Evolutionary conservation across 2,797 vertebrate species (phyloP), one percentile per base, ranked within the genome.

Genomic region (Microctenopoma steveboyesi): DNA sequence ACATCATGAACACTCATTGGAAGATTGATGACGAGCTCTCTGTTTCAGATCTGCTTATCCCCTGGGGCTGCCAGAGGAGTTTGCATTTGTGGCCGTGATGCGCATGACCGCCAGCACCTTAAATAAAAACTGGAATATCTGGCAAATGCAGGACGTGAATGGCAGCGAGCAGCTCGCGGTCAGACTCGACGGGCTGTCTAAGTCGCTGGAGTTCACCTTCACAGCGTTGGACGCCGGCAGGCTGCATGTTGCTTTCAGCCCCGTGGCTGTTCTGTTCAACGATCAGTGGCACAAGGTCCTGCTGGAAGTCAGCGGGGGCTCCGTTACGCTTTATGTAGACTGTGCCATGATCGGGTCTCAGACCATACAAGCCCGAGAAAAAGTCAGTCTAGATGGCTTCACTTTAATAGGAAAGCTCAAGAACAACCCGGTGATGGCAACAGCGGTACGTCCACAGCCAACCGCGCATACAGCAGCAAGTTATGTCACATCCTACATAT

Each of bases 211-310:
- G 57, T 96, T 97, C 69, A 94, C 93, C 10, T 96, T 95, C 64
- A 93, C 91, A 43, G 92, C 89, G 56, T 67, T 55, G 10, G 93
- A 95, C 46, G 85, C 92, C 60, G 89, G 46, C 60, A 91, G 86
- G 43, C 92, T 94, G 28, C 94, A 82, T 0, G 87, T 89, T 37
- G 88, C 84, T 6, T 98, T 97, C 88, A 76, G 91, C 8, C 87
- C 91, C 46, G 74, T 95, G 65, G 84, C 91, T 22, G 93, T 88
- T 69, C 91, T 97, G 16, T 98, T 97, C 82, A 92, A 96, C 74
- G 95, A 95, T 14, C 92, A 92, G 15, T 97, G 96, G 95, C 96
- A 98, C 87, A 93, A 91, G 52, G 64, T 97, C 70, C 91, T 95
- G 82, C 91, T 98, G 54, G 93, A 94, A 0, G 93, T 97, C 79